Base-by-base conservation (phyloP, 1,140 invertebrate species). In the Pissodes strobi region DNA sequence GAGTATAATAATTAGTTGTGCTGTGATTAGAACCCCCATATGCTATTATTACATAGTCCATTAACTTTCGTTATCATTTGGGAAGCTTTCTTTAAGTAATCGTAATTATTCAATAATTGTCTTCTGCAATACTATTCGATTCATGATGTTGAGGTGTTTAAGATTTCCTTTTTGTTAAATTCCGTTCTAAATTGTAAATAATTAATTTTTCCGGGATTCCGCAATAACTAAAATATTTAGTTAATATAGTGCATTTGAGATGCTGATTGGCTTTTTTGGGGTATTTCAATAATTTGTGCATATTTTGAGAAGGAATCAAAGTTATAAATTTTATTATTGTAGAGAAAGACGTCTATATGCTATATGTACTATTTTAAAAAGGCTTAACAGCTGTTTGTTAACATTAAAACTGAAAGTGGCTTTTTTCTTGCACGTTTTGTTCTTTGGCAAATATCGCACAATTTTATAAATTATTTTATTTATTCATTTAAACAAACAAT, bases 81-180 rank as follows among this genome's bases (percentile, higher is more conserved):
- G 21, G n/a, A 51, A 39, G 19, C 27, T 48, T 49, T 51, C 57
- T 48, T 68, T 62, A 18, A 74, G 64, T n/a, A 74, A 68, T 53
- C 71, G 66, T 13, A 74, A 68, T 15, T 74, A 69, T 64, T 76
- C 70, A n/a, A 66, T 69, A 8, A 71, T 15, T 4, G 63, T 66
- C 55, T 69, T 76, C 73, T 15, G 76, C 63, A 15, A 69, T 55
- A 23, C 70, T 67, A 49, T 76, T 76, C 10, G 72, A 78, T 56
- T 76, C 70, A 0, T 65, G 73, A 30, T 76, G 72, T 37, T 74
- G 64, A 34, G 72, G 48, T 67, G 74, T 58, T 57, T 34, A 69
- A 66, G 17, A 73, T 43, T 61, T 74, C 70, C 38, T 66, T 67
- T 17, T 72, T 72, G n/a, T 69, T 64, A 51, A 73, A 73, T 57